A percentile compares a stretch with the other conserved stretches of the same genome.
Evolutionary conservation across 2,113 vertebrate species (phyloP).

Genomic region (Forbesichthys agassizii): DNA sequence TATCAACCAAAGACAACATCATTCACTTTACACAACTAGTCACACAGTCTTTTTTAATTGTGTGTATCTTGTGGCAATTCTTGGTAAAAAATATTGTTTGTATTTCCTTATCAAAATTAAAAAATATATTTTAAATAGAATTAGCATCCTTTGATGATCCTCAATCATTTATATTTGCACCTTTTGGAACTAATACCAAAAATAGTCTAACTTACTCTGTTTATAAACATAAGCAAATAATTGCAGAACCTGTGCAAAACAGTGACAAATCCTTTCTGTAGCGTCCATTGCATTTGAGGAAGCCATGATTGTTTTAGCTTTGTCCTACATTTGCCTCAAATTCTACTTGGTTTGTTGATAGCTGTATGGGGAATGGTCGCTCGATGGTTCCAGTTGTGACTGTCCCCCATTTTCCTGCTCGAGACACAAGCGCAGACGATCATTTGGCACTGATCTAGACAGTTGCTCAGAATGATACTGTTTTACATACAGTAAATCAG

Average conservation of each 20-base stretch:
- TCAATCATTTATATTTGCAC: conserved; percentile 89
- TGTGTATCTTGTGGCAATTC: conserved; percentile 81
- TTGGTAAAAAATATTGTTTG: conserved; percentile 88
- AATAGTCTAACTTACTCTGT: conserved; percentile 93
- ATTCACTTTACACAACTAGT: conserved; percentile 85
- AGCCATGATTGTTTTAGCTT: conserved; percentile 92
- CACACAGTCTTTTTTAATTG: conserved; percentile 80
- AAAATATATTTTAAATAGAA: conserved; percentile 78
- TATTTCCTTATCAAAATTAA: conserved; percentile 95
- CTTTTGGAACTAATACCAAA: conserved; percentile 94
- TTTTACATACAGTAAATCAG: background rate
- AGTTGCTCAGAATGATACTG: background rate
- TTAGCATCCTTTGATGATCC: conserved; percentile 88
- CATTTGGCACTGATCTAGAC: background rate
- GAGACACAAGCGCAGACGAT: conserved; percentile 4
- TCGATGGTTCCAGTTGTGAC: conserved; percentile 90
- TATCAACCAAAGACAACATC: conserved; percentile 84
- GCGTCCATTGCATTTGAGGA: conserved; percentile 90
- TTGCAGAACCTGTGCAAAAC: conserved; percentile 95
- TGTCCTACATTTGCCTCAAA: conserved; percentile 82
- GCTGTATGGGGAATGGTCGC: conserved; percentile 92
- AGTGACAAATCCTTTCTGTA: conserved; percentile 85
- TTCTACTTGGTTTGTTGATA: conserved; percentile 97
- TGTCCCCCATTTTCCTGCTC: conserved; percentile 91
- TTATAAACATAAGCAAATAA: conserved; percentile 87